Base-by-base conservation (phyloP, 2,888 invertebrate species). In the Polietes domitor region DNA sequence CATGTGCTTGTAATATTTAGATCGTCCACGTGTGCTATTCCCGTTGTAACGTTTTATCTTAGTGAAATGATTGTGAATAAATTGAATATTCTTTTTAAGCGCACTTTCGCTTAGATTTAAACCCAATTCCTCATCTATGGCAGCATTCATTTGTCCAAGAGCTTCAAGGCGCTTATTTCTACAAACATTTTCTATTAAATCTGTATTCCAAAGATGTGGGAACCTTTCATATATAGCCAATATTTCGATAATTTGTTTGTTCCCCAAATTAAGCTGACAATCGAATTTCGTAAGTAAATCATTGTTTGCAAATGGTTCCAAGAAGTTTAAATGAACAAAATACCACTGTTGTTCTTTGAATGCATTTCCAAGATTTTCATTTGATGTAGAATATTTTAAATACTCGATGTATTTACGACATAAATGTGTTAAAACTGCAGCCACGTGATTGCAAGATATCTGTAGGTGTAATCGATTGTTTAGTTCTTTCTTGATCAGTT, bases 111-210 rank as follows among this genome's bases (percentile, higher is more conserved):
- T 78, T 24, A 84, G 58, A 50, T 78, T 61, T 24, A 84, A 19
- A 41, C 76, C 43, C 9, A 84, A 10, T 9, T 76, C 61, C 15
- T 21, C 24, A 68, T 76, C 75, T 0, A 84, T 3, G 12, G 47
- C 74, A 4, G 75, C 58, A 5, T 70, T 26, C 84, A 84, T 84
- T 61, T 84, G 71, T 0, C 58, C 37, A 21, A 84, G 63, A n/a
- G 78, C 74, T 58, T 84, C 84, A 17, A 72, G 74, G 0, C 84
- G 80, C 10, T 84, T 84, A n/a, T 84, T 84, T 43, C 74, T 81
- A 24, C 81, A 84, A 65, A 77, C 73, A 72, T 81, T 72, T 68
- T 84, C 84, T 26, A 81, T 77, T 37, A 84, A 58, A 76, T 81
- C 47, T 4, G 75, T 78, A 15, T 84, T 81, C 84, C 84, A 84